These are phyloP conservation scores for Cotesia congregata DNA, from an alignment of 2,888 invertebrate genomes.

Conservation along the genomic window DNA sequence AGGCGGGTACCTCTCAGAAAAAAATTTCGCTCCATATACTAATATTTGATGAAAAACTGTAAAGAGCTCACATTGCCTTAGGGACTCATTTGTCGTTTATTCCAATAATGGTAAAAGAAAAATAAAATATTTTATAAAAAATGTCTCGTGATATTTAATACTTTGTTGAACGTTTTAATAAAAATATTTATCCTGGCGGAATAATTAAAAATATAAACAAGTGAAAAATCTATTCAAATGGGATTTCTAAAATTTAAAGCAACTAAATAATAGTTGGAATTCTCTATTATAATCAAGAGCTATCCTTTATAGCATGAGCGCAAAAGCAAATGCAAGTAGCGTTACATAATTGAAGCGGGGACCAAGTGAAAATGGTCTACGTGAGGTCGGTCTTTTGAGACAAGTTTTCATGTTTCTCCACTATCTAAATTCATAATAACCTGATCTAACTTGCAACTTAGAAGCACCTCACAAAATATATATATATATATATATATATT, in stretches of 20 bases:
- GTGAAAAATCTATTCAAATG: background rate
- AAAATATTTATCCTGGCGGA: background rate
- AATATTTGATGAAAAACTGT: too few species aligned
- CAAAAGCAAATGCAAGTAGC: conserved; percentile 25
- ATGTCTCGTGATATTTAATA: too few species aligned
- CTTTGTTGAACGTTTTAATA: too few species aligned
- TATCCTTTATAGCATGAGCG: background rate
- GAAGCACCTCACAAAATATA: conserved; percentile 16
- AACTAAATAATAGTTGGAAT: background rate
- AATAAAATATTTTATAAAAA: too few species aligned
- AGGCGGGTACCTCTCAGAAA: too few species aligned
- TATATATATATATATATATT: background rate
- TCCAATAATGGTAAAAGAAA: too few species aligned
- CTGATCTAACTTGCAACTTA: conserved; percentile 24
- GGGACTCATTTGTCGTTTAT: background rate
- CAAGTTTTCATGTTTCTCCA: conserved; percentile 18
- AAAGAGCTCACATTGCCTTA: background rate
- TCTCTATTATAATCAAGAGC: background rate
- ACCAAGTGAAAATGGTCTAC: conserved; percentile 31
- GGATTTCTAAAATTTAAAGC: background rate
- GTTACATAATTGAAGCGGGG: conserved; percentile 31
- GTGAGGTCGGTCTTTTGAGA: conserved; percentile 30
- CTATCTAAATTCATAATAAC: conserved; percentile 33
- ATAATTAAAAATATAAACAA: background rate
- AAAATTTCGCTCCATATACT: too few species aligned